Base-by-base conservation (phyloP, 2,888 invertebrate genomes). In the Pristionchus mayeri region DNA sequence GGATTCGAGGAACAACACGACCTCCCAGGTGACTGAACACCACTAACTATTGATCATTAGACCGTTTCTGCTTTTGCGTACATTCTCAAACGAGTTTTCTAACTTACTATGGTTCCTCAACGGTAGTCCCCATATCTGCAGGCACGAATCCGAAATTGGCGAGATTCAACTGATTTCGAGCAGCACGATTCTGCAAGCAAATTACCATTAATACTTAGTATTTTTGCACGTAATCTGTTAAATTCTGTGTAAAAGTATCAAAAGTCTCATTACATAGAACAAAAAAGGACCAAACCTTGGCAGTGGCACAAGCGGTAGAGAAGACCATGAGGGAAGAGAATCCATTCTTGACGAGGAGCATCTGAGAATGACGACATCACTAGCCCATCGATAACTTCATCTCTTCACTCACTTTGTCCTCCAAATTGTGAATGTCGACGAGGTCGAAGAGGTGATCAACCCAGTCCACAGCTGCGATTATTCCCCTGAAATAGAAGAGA, bases 381-480 rank as follows among this genome's bases (percentile, higher is more conserved):
- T 44, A 13, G 7, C 7, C 44, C 44, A 44, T 44, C 3, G 57
- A 57, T 21, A 24, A n/a, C 9, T 4, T 27, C 24, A 57, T 57
- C 21, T 2, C 34, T 24, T 21, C 18, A 2, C 71, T 71, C 24
- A 90, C 91, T 87, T 92, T 92, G 84, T 92, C 92, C 57, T 89
- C 88, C 76, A 89, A 88, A 79, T 87, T 87, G 80, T 92, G 91
- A n/a, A 90, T 84, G 85, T 92, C 92, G 89, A 92, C 90, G 81
- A 92, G 87, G 40, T 90, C 90, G 84, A 90, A 92, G 6, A 92
- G 85, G 85, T 92, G 92, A 85, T 92, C 92, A n/a, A 91, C 90
- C 88, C 89, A 91, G 81, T 92, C 92, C 54, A 92, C 91, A 21
- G 89, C 88, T 1, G 91, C 92, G 57, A 92, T 89, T 9, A 92